Percentiles rank a stretch among this genome's conserved stretches.
Conservation (phyloP, 2,797 vertebrate genomes). For the Florisuga fusca region DNA sequence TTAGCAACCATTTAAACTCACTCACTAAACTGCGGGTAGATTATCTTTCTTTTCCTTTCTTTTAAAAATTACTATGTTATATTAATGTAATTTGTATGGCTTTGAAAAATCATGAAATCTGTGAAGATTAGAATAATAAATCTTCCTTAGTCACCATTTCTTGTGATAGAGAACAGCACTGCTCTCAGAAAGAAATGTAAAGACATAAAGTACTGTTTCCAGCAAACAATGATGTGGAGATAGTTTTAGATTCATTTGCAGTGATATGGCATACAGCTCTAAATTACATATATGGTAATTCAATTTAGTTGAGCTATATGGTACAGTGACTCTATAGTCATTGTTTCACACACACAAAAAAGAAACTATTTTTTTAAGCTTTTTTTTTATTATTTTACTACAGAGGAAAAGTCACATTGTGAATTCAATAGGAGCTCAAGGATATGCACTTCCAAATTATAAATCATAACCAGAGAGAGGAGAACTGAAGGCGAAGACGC, state of each 20-base stretch:
- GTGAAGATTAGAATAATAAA: not conserved
- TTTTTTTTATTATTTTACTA: not conserved
- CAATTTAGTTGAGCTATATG: not conserved
- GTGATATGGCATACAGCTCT: not conserved
- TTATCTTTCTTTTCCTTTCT: not conserved
- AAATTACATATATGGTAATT: slow-evolving; percentile 17
- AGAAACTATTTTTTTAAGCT: too few relatives aligned
- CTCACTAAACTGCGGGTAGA: not conserved
- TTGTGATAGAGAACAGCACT: not conserved
- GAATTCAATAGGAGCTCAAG: slow-evolving; percentile 22
- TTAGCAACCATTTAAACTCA: not conserved
- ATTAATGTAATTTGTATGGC: not conserved
- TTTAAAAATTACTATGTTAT: not conserved
- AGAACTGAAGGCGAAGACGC: not conserved
- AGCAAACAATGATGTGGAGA: not conserved
- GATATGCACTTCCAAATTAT: slow-evolving; percentile 5
- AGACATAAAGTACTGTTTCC: not conserved
- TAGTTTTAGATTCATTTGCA: slow-evolving; percentile 11
- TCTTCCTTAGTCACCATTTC: not conserved
- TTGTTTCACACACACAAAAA: not conserved
- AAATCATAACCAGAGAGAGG: slow-evolving; percentile 9
- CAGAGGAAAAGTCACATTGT: not conserved
- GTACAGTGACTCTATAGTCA: not conserved
- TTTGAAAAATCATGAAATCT: not conserved
- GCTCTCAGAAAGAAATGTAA: not conserved